Conservation (phyloP, 1,140 invertebrate species). For the Sycophila sp. region DNA sequence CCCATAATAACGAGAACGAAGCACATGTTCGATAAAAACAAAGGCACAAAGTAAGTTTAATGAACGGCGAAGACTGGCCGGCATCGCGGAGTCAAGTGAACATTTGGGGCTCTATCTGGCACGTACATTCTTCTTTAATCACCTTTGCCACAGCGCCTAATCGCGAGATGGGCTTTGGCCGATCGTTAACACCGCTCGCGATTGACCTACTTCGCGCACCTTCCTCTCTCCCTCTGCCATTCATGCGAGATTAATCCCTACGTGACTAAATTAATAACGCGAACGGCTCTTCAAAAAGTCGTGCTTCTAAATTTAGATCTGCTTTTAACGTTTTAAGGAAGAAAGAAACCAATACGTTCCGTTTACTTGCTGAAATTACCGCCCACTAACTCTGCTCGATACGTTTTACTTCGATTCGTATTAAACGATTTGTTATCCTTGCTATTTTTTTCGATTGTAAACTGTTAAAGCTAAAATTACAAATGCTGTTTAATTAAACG, state of each 20-base stretch:
- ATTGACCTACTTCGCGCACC: constrained; percentile 29
- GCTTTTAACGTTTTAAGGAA: background rate
- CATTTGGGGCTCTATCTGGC: background rate
- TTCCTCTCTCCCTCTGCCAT: constrained; percentile 11
- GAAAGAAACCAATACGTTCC: background rate
- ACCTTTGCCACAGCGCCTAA: constrained; percentile 29
- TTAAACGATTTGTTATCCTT: no score
- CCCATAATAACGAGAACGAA: no score
- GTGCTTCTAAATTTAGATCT: constrained; percentile 21
- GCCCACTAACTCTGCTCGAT: no score
- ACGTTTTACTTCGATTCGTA: no score
- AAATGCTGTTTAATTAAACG: no score
- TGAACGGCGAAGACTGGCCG: no score
- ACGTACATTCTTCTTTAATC: constrained; percentile 20
- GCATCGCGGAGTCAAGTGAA: background rate
- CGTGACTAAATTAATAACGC: constrained; percentile 33
- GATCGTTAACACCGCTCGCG: constrained; percentile 31
- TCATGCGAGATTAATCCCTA: constrained; percentile 33
- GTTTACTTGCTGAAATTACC: no score
- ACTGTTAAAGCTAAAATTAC: no score
- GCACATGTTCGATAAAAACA: no score
- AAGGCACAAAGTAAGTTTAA: no score
- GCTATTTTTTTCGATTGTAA: no score
- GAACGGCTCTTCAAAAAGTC: background rate
- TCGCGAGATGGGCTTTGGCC: constrained; percentile 30